These are phyloP conservation scores for Characodon lateralis DNA, from an alignment of 2,797 vertebrate species.

Conservation along the genomic window DNA sequence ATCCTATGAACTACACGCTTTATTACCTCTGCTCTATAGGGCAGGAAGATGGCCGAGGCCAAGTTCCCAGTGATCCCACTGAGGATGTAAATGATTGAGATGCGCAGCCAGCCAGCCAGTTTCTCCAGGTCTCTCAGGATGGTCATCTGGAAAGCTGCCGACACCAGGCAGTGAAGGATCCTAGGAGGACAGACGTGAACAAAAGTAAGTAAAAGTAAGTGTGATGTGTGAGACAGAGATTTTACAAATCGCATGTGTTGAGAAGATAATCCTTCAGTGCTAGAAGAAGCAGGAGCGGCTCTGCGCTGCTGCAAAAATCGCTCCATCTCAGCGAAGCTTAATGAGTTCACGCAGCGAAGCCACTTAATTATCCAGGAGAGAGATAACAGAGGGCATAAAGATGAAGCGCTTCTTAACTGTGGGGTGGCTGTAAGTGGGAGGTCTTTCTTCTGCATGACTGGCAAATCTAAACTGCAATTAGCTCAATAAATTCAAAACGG, in stretches of 20 bases:
- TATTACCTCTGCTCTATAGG: slow-evolving; percentile 83
- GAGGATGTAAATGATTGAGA: slow-evolving; percentile 97
- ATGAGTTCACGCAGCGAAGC: slow-evolving; percentile 55
- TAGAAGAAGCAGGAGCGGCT: slow-evolving; percentile 39
- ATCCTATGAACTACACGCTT: not conserved
- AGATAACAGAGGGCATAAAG: slow-evolving; percentile 48
- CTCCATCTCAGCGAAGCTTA: slow-evolving; percentile 58
- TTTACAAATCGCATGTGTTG: slow-evolving; percentile 50
- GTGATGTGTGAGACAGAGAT: slow-evolving; percentile 3
- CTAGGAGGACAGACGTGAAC: slow-evolving; percentile 73
- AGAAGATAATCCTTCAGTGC: slow-evolving; percentile 58
- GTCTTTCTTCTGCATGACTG: slow-evolving; percentile 37
- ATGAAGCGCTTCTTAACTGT: slow-evolving; percentile 49
- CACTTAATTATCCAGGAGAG: slow-evolving; percentile 78
- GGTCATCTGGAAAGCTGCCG: slow-evolving; percentile 97
- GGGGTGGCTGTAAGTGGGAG: slow-evolving; percentile 30
- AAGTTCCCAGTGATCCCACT: slow-evolving; percentile 97
- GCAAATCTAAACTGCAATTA: slow-evolving; percentile 14
- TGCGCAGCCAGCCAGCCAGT: slow-evolving; percentile 96
- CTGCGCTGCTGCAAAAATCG: slow-evolving; percentile 52
- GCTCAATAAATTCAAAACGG: not conserved
- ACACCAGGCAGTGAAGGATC: slow-evolving; percentile 97
- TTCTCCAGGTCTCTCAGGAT: slow-evolving; percentile 97
- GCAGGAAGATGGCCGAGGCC: slow-evolving; percentile 93
- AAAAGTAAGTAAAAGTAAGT: slow-evolving; percentile 15